Evolutionary conservation across 1,140 invertebrate species (phyloP).

Genomic region (Drosophila nannoptera): DNA sequence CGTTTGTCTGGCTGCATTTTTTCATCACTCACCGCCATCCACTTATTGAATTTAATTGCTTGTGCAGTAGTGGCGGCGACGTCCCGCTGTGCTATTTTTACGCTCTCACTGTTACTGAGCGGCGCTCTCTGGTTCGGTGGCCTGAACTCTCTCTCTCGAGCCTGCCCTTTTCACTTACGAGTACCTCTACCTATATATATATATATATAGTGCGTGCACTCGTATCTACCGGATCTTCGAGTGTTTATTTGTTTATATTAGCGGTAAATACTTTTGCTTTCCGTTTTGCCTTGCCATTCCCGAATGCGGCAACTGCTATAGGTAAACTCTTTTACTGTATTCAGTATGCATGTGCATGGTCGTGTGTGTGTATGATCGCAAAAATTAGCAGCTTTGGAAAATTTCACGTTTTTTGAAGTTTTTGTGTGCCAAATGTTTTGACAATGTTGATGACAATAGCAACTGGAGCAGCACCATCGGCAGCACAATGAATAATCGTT

Average conservation of each 20-base stretch:
- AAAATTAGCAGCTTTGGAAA: neutral
- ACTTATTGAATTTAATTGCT: conserved; percentile 75
- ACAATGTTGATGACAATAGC: conserved; percentile 14
- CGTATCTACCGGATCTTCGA: conserved; percentile 63
- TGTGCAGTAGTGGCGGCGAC: conserved; percentile 36
- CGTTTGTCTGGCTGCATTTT: conserved; percentile 49
- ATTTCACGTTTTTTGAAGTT: neutral
- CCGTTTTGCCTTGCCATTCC: conserved; percentile 41
- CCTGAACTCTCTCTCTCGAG: neutral
- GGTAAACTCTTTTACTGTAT: conserved; percentile 19
- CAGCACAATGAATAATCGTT: conserved; percentile 44
- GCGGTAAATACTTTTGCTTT: conserved; percentile 72
- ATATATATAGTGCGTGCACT: conserved; percentile 18
- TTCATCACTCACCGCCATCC: conserved; percentile 55
- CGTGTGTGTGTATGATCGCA: conserved; percentile 32
- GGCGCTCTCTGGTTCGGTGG: conserved; percentile 2
- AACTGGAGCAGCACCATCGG: conserved; percentile 7
- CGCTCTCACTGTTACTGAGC: conserved; percentile 47
- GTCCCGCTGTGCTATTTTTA: conserved; percentile 64
- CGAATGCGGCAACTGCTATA: conserved; percentile 17
- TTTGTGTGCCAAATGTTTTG: conserved; percentile 45
- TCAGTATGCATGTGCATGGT: conserved; percentile 18
- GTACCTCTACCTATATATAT: neutral
- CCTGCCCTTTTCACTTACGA: conserved; percentile 19
- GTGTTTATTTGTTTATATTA: conserved; percentile 76